phyloP scores from a whole-genome alignment of 2,797 vertebrate species.

The Myoxocephalus aenaeus region DNA sequence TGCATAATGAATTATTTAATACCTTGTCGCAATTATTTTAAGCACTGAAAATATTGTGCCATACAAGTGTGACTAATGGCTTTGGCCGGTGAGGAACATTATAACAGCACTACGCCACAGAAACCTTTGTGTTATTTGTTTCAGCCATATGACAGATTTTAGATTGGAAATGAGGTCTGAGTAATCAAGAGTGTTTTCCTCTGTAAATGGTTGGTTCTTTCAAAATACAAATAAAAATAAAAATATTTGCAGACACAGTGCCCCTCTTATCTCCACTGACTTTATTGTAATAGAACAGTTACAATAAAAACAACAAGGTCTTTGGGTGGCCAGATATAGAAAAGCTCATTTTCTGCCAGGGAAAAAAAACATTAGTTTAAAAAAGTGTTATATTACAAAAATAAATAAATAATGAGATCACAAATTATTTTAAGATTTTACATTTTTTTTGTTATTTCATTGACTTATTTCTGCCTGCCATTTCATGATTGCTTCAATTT shows the following conservation, averaged over 20 bases:
- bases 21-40: conserved; percentile 46
- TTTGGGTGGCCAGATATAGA: neutral
- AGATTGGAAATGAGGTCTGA: conserved; percentile 36
- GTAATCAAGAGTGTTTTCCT: conserved; percentile 26
- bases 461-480: neutral
- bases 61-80: conserved; percentile 49
- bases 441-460: neutral
- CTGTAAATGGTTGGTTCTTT: conserved; percentile 3
- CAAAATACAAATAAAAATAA: conserved; percentile 1
- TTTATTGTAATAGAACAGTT: neutral
- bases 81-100: conserved; percentile 31
- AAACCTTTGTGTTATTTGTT: conserved; percentile 42
- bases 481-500: neutral
- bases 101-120: conserved; percentile 17
- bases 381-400: neutral
- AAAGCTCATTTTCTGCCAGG: neutral
- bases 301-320: neutral
- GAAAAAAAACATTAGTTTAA: neutral
- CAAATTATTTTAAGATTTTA: no score
- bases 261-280: neutral
- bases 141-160: conserved; percentile 39
- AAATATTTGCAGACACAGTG: neutral
- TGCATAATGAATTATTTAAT: conserved; percentile 62
- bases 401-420: neutral
- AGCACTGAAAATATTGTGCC: conserved; percentile 47